Evolutionary conservation across 2,113 vertebrate species (phyloP), one percentile per base, ranked within the genome.

Genomic region (Gambusia holbrooki): DNA sequence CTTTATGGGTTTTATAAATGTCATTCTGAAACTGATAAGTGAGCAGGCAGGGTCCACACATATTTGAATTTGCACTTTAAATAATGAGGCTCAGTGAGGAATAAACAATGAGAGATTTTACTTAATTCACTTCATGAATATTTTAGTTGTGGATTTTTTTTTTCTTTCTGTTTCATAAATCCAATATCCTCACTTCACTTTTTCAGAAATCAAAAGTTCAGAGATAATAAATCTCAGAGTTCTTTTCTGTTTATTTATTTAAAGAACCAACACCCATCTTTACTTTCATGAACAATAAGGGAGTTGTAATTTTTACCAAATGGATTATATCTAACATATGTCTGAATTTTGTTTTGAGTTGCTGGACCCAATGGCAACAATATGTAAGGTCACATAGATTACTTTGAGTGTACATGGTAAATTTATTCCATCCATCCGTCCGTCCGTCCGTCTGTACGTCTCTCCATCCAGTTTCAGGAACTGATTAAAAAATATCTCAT

Each of bases 21-120:
- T 8, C 13, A 4, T 15, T 8, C 14, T 3, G 37, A 14, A 3
- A 42, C 25, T 45, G 40, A 45, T 28, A 67, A 17, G 13, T 28
- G n/a, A 42, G 25, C 40, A 42, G 37, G 45, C 3, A 40, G 22
- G 25, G 13, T 42, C 33, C n/a, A 8, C n/a, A 7, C 22, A 17
- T 6, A 27, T 67, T 67, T 67, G 37, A 42, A 45, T 17, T 67
- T 27, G 40, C 66, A 67, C n/a, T 48, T 48, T 58, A 58, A 58
- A 58, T 58, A 58, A 58, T 58, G 25, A 7, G 25, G 8, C 25
- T 10, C 22, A 58, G 51, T 58, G 51, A 9, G 7, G 25, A 58
- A 58, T 58, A 58, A 58, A 58, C 51, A 58, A 25, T n/a, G 25
- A 58, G 10, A 54, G 51, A 5, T n/a, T 54, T 54, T 54, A 9